Conservation (phyloP, 2,113 vertebrate species). For the Sapajus apella region DNA sequence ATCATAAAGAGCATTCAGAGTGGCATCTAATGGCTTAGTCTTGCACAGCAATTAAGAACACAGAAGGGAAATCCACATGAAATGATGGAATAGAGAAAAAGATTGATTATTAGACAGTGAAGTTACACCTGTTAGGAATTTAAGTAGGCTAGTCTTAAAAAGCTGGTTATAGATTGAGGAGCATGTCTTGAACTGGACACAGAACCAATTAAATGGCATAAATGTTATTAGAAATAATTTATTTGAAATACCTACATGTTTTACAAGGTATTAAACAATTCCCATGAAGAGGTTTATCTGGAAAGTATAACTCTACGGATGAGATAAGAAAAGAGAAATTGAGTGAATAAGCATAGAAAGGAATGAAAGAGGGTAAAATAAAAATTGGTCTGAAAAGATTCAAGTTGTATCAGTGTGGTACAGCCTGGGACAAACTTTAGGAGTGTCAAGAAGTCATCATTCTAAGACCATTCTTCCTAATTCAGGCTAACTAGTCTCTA, state of each 20-base stretch:
- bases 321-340: background rate
- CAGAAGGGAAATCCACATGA: background rate
- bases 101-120: background rate
- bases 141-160: background rate
- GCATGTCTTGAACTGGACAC: background rate
- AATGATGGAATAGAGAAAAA: background rate
- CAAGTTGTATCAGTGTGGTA: background rate
- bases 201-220: background rate
- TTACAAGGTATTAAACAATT: background rate
- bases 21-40: background rate
- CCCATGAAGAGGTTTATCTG: background rate
- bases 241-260: background rate
- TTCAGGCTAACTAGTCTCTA: background rate
- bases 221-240: background rate
- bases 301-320: background rate
- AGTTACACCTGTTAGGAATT: conserved; percentile 3
- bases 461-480: background rate
- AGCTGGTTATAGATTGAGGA: background rate
- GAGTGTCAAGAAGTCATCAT: background rate
- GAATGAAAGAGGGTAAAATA: background rate
- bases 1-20: background rate
- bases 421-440: background rate
- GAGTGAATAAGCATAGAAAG: background rate
- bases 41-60: background rate
- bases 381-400: background rate